Base-by-base conservation (phyloP, 2,113 vertebrate genomes). In the Willisornis vidua region DNA sequence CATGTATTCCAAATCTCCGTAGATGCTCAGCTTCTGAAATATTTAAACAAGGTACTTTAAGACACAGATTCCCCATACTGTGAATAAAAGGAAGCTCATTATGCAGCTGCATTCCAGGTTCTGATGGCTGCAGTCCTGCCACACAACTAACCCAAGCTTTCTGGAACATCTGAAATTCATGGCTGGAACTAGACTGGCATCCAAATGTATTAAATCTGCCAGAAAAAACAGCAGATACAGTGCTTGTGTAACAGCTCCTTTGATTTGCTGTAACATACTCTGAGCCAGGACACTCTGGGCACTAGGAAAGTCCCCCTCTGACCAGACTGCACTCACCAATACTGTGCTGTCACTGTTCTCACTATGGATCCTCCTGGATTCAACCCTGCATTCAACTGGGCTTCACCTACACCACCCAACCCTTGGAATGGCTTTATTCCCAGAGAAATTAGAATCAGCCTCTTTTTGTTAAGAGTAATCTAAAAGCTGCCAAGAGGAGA, bases 11-110 rank as follows among this genome's bases (percentile, higher is more conserved):
- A 98, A 88, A 96, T 99, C 99, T 79, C 99, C 99, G 85, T 99
- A 99, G 95, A 99, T 99, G 97, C 99, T 99, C 97, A 99, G 96
- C 95, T 99, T 99, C 99, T 99, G 98, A 78, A 98, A 98, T 48
- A 97, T 41, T 49, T 43, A 95, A 97, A 89, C 43, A 94, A 73
- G 28, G 72, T 7, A 82, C 91, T 63, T 95, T 80, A 75, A 74
- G 79, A 78, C 37, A 91, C 41, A 89, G 52, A 20, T 19, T 43
- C n/a, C 59, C 52, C 19, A 62, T 6, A 33, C 6, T 45, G 19
- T 26, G 61, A 80, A 78, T 72, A 74, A 80, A 81, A 72, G 3
- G 0, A 25, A 67, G 51, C 85, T 81, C 25, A 28, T 23, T 8
- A 59, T 10, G 20, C 28, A 72, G 7, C 58, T 76, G 25, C 46